phyloP scores from a whole-genome alignment of 2,113 vertebrate species.

The Guaruba guarouba region DNA sequence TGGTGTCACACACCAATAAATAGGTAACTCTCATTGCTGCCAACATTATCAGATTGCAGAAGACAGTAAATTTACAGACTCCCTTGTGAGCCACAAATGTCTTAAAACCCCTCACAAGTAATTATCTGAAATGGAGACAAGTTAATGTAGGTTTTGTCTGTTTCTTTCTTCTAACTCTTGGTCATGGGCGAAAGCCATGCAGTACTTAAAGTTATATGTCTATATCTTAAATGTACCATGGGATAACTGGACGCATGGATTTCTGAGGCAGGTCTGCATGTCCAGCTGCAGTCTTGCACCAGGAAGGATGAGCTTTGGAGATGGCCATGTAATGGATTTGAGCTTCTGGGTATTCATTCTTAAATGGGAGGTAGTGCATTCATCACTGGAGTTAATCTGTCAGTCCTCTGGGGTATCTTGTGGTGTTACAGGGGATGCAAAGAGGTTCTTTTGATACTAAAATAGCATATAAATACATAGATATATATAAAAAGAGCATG shows the following conservation, averaged over 20 bases:
- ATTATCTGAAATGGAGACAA: slow-evolving; percentile 66
- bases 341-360: neutral
- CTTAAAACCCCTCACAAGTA: slow-evolving; percentile 52
- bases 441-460: neutral
- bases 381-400: neutral
- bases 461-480: neutral
- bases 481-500: neutral
- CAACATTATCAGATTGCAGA: slow-evolving; percentile 63
- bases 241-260: neutral
- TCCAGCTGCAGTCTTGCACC: neutral
- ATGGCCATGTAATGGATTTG: neutral
- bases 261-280: neutral
- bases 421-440: neutral
- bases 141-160: slow-evolving; percentile 26
- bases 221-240: neutral
- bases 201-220: neutral
- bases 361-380: neutral
- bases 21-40: slow-evolving; percentile 54
- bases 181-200: neutral
- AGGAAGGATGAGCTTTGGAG: neutral
- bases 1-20: slow-evolving; percentile 63
- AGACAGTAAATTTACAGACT: slow-evolving; percentile 63
- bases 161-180: neutral
- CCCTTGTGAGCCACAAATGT: slow-evolving; percentile 57
- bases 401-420: neutral